phyloP scores from a whole-genome alignment of 2,797 vertebrate species.

The Macropus fuliginosus region DNA sequence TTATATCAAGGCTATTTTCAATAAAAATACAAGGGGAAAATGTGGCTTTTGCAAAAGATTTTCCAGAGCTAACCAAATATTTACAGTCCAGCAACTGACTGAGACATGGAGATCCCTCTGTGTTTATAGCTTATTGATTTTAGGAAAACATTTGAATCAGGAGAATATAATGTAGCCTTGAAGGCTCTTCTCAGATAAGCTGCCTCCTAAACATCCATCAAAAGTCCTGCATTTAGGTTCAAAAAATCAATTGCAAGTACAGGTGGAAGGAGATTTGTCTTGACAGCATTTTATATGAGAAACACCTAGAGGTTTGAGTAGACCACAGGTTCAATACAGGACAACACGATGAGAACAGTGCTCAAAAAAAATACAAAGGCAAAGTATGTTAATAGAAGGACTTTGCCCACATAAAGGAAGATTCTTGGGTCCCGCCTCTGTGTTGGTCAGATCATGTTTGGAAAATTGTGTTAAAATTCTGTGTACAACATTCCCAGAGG shows the following conservation, averaged over 20 bases:
- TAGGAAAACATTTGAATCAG: not conserved
- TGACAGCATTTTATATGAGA: not conserved
- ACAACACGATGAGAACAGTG: not conserved
- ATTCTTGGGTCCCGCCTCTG: not conserved
- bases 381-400: not conserved
- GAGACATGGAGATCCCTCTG: not conserved
- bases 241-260: not conserved
- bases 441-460: not conserved
- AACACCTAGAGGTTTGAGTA: not conserved
- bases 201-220: not conserved
- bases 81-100: not conserved
- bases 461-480: not conserved
- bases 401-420: not conserved
- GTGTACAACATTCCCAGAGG: not conserved
- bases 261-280: not conserved
- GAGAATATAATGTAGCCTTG: conserved; percentile 8
- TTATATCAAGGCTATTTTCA: not conserved
- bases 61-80: not conserved
- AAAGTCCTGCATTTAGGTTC: not conserved
- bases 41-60: not conserved
- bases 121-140: not conserved
- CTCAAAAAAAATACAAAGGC: not conserved
- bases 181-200: conserved; percentile 1
- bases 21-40: not conserved
- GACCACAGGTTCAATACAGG: not conserved